phyloP scores from a whole-genome alignment of 2,888 invertebrate genomes.

The Coronaproctus castanopsis region DNA sequence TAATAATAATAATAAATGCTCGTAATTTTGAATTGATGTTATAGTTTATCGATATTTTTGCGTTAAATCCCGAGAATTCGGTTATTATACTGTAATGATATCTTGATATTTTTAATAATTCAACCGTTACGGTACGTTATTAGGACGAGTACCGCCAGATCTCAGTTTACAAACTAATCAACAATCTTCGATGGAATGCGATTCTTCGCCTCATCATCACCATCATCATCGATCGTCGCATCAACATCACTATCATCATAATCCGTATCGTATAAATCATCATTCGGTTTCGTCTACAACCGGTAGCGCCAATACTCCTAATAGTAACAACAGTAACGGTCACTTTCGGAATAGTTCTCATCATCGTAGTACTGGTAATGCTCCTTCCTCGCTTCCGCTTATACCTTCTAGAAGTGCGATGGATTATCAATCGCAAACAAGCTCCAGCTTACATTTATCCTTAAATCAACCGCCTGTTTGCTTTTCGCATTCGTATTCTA shows the following conservation, averaged over 20 bases:
- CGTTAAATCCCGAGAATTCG: no score
- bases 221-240: not conserved
- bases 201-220: not conserved
- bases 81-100: no score
- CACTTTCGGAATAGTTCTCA: not conserved
- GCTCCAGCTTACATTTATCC: not conserved
- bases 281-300: not conserved
- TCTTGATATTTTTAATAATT: no score
- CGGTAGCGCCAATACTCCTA: not conserved
- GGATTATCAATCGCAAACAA: not conserved
- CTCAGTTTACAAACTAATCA: not conserved
- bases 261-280: no score
- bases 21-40: no score
- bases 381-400: slow-evolving; percentile 10
- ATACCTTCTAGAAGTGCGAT: not conserved
- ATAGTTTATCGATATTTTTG: no score
- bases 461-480: not conserved
- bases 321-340: not conserved
- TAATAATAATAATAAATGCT: no score
- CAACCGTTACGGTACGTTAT: no score
- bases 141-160: not conserved
- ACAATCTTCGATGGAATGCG: not conserved
- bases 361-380: not conserved
- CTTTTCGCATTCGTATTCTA: not conserved
- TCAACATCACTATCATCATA: not conserved